Percentiles rank a stretch among this genome's conserved stretches.
These are phyloP conservation scores for Chaetura pelagica DNA, from an alignment of 2,113 vertebrate genomes.

Conservation along the genomic window DNA sequence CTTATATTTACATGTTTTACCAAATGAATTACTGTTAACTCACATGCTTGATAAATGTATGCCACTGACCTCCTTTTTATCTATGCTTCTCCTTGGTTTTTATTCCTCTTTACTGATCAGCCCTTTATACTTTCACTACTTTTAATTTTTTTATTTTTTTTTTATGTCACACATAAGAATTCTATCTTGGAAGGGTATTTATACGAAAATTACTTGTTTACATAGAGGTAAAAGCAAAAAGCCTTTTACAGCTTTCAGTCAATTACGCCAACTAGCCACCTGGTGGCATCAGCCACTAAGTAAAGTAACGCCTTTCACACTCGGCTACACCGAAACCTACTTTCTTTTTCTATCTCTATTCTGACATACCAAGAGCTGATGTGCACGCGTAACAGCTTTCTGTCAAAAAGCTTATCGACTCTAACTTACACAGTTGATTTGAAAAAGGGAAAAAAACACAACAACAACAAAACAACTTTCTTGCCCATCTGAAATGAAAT, in stretches of 20 bases:
- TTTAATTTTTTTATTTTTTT: background rate
- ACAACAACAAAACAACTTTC: background rate
- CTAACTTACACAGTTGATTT: background rate
- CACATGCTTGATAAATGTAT: background rate
- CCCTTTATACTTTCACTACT: background rate
- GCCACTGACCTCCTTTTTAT: background rate
- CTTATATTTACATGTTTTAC: background rate
- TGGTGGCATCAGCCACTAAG: conserved; percentile 36
- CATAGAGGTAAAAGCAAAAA: background rate
- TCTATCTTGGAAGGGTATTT: background rate
- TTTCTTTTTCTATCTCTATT: background rate
- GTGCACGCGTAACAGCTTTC: fast-evolving
- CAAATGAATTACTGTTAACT: background rate
- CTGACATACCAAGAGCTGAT: background rate
- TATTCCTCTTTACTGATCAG: background rate
- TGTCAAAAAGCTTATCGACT: background rate
- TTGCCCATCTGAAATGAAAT: background rate
- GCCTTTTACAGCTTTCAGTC: background rate
- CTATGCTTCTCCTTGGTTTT: background rate
- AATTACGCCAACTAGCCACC: background rate
- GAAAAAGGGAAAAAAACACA: too few species aligned
- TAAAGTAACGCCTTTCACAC: background rate
- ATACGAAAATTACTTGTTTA: background rate
- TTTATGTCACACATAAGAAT: background rate
- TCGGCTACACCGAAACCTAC: background rate